Evolutionary conservation across 1,140 invertebrate species (phyloP).

Genomic region (Solen grandis): DNA sequence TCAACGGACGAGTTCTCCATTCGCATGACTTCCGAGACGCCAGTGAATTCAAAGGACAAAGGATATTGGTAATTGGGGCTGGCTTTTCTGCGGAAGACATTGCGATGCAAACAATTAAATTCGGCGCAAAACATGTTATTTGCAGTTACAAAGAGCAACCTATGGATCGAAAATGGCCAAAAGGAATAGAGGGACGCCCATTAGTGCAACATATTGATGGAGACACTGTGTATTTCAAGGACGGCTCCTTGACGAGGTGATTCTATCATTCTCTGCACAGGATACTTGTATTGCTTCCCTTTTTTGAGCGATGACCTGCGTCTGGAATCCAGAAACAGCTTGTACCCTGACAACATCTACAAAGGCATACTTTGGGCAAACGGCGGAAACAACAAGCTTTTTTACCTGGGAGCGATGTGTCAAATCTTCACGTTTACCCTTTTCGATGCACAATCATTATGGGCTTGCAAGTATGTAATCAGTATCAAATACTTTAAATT

Average conservation of each 20-base stretch:
- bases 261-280: constrained; percentile 41
- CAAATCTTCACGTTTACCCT: constrained; percentile 39
- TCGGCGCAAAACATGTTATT: constrained; percentile 20
- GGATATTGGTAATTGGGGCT: constrained; percentile 16
- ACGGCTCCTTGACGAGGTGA: constrained; percentile 38
- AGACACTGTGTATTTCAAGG: constrained; percentile 41
- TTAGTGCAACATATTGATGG: constrained; percentile 22
- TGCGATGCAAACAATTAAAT: constrained; percentile 38
- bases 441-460: constrained; percentile 44
- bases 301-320: constrained; percentile 27
- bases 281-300: constrained; percentile 44
- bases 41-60: constrained; percentile 28
- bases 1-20: constrained; percentile 43
- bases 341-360: constrained; percentile 36
- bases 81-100: constrained; percentile 49
- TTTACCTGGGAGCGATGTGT: constrained; percentile 37
- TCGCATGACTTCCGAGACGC: constrained; percentile 52
- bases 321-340: neutral
- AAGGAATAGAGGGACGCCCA: constrained; percentile 34
- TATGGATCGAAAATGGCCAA: constrained; percentile 40
- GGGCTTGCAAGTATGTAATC: constrained; percentile 39
- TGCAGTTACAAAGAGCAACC: constrained; percentile 26
- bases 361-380: constrained; percentile 37
- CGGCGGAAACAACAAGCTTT: constrained; percentile 43
- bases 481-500: neutral